Evolutionary conservation across 2,888 invertebrate genomes (phyloP).

Genomic region (Cyclophora albipunctata): DNA sequence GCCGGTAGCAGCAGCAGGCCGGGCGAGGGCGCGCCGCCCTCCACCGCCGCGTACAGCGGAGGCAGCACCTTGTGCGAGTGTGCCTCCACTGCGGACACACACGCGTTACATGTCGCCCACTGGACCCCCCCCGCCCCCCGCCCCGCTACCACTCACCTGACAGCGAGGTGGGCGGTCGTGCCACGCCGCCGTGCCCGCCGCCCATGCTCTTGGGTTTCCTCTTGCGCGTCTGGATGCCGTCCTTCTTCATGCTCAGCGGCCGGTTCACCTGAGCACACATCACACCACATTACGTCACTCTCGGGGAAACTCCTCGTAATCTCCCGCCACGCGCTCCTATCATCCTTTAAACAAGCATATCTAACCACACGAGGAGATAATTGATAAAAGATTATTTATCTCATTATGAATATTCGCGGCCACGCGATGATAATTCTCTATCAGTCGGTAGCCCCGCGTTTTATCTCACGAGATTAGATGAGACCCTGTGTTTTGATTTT

Average conservation of each 20-base stretch:
- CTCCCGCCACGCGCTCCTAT: slow-evolving; percentile 57
- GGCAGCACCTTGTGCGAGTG: slow-evolving; percentile 64
- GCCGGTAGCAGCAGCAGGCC: slow-evolving; percentile 42
- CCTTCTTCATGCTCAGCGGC: slow-evolving; percentile 98
- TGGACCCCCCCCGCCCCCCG: slow-evolving; percentile 6
- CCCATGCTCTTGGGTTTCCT: slow-evolving; percentile 87
- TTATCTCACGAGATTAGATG: slow-evolving; percentile 74
- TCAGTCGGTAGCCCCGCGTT: slow-evolving; percentile 73
- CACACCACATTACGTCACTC: slow-evolving; percentile 20
- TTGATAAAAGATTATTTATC: slow-evolving; percentile 76
- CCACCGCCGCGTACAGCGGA: slow-evolving; percentile 66
- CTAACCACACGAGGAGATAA: slow-evolving; percentile 64
- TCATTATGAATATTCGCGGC: slow-evolving; percentile 74
- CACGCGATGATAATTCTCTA: slow-evolving; percentile 69
- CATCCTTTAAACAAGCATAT: slow-evolving; percentile 73
- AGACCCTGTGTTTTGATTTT: slow-evolving; percentile 74
- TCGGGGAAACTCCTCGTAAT: slow-evolving; percentile 62
- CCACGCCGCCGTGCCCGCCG: slow-evolving; percentile 43
- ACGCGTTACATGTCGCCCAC: slow-evolving; percentile 27
- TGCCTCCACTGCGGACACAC: slow-evolving; percentile 57
- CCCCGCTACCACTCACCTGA: slow-evolving; percentile 33
- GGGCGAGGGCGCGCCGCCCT: slow-evolving; percentile 30
- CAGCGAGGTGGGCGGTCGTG: slow-evolving; percentile 39
- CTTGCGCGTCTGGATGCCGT: slow-evolving; percentile 97
- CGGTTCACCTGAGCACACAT: slow-evolving; percentile 84